Conservation (phyloP, 2,113 vertebrate species). For the Muscicapa adusta region DNA sequence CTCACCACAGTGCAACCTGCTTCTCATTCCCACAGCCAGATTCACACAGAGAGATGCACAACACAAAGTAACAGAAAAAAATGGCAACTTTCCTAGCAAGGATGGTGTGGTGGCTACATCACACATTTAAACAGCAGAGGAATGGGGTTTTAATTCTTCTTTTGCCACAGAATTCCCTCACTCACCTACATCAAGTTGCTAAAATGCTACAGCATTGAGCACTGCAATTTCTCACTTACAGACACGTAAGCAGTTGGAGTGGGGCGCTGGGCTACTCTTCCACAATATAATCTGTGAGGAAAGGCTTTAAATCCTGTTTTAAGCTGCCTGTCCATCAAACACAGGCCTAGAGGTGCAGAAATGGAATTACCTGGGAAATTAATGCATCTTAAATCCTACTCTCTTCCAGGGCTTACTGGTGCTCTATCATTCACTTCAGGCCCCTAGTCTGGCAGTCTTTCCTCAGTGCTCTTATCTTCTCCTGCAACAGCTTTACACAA, state of each 20-base stretch:
- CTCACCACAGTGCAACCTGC: not conserved
- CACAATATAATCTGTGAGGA: not conserved
- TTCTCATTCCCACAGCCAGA: not conserved
- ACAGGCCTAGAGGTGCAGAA: not conserved
- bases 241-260: not conserved
- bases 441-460: not conserved
- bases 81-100: not conserved
- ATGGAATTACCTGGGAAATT: not conserved
- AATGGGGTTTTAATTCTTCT: not conserved
- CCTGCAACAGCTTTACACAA: not conserved
- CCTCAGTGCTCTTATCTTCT: not conserved
- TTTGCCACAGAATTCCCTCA: not conserved
- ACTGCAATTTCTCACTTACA: not conserved
- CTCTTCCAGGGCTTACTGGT: not conserved
- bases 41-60: not conserved
- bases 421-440: not conserved
- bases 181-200: not conserved
- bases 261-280: not conserved
- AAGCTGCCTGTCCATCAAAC: not conserved
- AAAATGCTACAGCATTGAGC: not conserved
- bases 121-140: not conserved
- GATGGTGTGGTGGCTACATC: not conserved
- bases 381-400: not conserved
- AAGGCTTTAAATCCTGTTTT: not conserved
- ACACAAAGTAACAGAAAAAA: not conserved